Percentiles rank a stretch among this genome's conserved stretches.
These are phyloP conservation scores for Sinosuthora webbiana DNA, from an alignment of 2,113 vertebrate species.

Conservation along the genomic window DNA sequence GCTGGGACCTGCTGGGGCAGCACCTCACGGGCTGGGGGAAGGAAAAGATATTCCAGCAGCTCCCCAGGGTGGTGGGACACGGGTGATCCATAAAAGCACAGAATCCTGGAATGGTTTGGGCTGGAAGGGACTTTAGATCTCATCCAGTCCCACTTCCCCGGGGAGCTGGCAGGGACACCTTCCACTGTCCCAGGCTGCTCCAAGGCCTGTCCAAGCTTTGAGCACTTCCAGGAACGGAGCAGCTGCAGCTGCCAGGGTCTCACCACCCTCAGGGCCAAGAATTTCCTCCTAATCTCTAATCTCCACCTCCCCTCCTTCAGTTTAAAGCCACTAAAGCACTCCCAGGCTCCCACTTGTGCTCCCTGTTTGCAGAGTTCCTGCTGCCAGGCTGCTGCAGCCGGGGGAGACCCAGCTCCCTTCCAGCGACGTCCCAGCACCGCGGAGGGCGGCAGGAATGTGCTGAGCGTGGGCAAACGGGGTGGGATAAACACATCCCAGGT, in stretches of 20 bases:
- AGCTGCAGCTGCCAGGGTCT: neutral
- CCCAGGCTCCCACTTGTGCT: neutral
- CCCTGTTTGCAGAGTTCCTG: neutral
- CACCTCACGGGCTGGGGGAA: neutral
- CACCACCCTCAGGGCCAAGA: neutral
- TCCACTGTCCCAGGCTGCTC: neutral
- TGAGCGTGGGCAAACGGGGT: fast-evolving
- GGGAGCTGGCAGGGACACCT: neutral
- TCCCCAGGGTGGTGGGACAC: neutral
- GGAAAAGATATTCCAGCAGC: neutral
- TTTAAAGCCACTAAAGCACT: neutral
- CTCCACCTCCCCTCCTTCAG: neutral
- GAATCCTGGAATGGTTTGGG: neutral
- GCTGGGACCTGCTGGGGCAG: neutral
- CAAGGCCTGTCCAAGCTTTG: neutral
- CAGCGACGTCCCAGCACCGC: fast-evolving
- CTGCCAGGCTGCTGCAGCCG: neutral
- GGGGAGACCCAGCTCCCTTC: neutral
- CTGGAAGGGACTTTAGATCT: neutral
- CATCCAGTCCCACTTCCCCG: neutral
- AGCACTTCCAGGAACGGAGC: neutral
- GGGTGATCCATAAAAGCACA: neutral
- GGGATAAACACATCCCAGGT: neutral
- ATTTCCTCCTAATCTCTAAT: neutral
- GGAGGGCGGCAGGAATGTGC: neutral